Evolutionary conservation across 1,140 invertebrate species (phyloP).

Genomic region (Hormaphis cornu): DNA sequence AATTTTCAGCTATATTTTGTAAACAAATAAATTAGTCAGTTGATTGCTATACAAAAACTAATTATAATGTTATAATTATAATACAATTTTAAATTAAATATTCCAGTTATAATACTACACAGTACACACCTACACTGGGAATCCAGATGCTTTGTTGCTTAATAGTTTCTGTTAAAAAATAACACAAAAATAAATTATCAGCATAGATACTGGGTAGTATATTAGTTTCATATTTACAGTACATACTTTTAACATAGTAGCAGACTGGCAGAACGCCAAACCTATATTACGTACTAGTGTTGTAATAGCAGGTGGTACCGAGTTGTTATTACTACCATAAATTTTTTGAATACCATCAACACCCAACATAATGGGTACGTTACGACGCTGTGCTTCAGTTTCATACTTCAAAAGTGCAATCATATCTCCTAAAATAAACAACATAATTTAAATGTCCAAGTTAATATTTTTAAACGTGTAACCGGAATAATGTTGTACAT

Average conservation of each 20-base stretch:
- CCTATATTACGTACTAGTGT: constrained; percentile 5
- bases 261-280: not conserved
- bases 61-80: too few relatives aligned
- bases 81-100: not conserved
- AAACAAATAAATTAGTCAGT: too few relatives aligned
- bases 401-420: constrained; percentile 76
- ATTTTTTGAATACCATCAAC: constrained; percentile 81
- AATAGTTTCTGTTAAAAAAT: constrained; percentile 6
- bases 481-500: not conserved
- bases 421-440: constrained; percentile 47
- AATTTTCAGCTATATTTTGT: too few relatives aligned
- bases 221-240: not conserved
- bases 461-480: not conserved
- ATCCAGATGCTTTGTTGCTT: constrained; percentile 6
- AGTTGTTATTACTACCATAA: constrained; percentile 48
- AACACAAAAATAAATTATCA: not conserved
- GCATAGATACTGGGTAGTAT: not conserved
- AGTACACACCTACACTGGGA: not conserved
- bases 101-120: not conserved
- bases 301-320: constrained; percentile 60
- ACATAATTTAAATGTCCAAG: not conserved
- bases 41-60: too few relatives aligned
- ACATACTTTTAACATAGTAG: not conserved
- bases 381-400: constrained; percentile 68
- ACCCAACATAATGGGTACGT: constrained; percentile 76